Evolutionary conservation across 37 sponge, comb jelly and placozoan species (phyloP).

Genomic region (Aphrocallistes beatrix): DNA sequence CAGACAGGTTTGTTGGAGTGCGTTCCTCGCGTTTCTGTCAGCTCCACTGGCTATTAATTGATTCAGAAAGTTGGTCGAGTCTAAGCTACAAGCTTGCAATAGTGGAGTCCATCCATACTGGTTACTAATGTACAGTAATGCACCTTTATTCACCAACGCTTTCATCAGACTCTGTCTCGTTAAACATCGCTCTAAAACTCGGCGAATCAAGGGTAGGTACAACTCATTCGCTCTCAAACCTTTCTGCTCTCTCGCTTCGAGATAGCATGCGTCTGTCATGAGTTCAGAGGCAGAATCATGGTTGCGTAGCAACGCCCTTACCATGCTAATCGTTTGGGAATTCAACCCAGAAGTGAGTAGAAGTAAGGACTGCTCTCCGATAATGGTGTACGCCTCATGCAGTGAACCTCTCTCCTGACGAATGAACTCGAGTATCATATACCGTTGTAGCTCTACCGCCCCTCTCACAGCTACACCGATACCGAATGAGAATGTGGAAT

Average conservation of each 20-base stretch:
- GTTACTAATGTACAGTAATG: slow-evolving; percentile 55
- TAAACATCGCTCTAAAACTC: background rate
- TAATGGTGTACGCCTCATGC: slow-evolving; percentile 54
- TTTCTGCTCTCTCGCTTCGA: background rate
- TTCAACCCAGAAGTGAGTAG: slow-evolving; percentile 59
- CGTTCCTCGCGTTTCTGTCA: slow-evolving; percentile 39
- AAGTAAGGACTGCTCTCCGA: slow-evolving; percentile 52
- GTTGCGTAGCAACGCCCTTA: slow-evolving; percentile 35
- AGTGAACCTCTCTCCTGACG: slow-evolving; percentile 33
- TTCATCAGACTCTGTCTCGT: slow-evolving; percentile 27
- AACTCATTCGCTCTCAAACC: background rate
- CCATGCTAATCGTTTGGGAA: slow-evolving; percentile 40
- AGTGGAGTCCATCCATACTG: slow-evolving; percentile 69
- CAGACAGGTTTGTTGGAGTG: slow-evolving; percentile 45
- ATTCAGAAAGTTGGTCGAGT: slow-evolving; percentile 25
- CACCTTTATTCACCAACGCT: slow-evolving; percentile 36
- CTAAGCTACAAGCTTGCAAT: slow-evolving; percentile 46
- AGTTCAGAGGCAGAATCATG: slow-evolving; percentile 38
- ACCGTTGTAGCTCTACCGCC: slow-evolving; percentile 34
- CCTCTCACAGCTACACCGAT: slow-evolving; percentile 53
- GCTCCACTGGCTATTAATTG: slow-evolving; percentile 28
- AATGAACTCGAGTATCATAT: slow-evolving; percentile 47
- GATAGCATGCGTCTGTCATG: slow-evolving; percentile 38
- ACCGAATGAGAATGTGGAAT: slow-evolving; percentile 54
- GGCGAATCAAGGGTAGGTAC: background rate